Percentiles rank a stretch among this genome's conserved stretches.
These are phyloP conservation scores for Platorchestia sp. DNA, from an alignment of 1,140 invertebrate species.

Conservation along the genomic window DNA sequence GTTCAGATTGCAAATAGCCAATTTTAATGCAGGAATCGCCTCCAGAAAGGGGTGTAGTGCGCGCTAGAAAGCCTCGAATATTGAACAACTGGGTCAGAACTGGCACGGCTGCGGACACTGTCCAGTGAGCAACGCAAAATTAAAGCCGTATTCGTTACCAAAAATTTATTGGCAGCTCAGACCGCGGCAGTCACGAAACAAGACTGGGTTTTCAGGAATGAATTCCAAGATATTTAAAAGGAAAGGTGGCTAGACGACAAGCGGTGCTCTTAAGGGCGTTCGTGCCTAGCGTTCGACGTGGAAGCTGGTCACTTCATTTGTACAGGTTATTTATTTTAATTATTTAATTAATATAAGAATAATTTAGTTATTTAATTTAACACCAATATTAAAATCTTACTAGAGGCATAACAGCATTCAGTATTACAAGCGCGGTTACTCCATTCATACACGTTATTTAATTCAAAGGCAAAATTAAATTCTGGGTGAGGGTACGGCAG, in stretches of 20 bases:
- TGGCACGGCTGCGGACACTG: background rate
- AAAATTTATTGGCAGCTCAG: background rate
- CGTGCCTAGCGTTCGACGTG: background rate
- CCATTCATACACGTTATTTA: no score
- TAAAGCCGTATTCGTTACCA: slow-evolving; percentile 4
- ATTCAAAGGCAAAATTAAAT: no score
- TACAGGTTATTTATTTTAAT: no score
- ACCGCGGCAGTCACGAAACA: slow-evolving; percentile 25
- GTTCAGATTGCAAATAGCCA: background rate
- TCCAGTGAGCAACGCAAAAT: slow-evolving; percentile 28
- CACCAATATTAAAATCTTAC: no score
- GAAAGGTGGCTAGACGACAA: slow-evolving; percentile 23
- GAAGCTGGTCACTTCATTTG: no score
- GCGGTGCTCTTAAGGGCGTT: background rate
- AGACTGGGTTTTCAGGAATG: slow-evolving; percentile 26
- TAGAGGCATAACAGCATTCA: no score
- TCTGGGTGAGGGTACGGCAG: no score
- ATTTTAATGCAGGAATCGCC: background rate
- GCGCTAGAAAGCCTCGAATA: background rate
- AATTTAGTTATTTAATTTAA: no score
- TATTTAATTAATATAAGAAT: no score
- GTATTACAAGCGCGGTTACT: no score
- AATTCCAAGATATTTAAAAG: slow-evolving; percentile 43
- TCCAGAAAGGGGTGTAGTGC: background rate
- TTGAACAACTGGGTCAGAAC: slow-evolving; percentile 28